phyloP scores from a whole-genome alignment of 2,113 vertebrate genomes.

The Paradoxurus hermaphroditus region DNA sequence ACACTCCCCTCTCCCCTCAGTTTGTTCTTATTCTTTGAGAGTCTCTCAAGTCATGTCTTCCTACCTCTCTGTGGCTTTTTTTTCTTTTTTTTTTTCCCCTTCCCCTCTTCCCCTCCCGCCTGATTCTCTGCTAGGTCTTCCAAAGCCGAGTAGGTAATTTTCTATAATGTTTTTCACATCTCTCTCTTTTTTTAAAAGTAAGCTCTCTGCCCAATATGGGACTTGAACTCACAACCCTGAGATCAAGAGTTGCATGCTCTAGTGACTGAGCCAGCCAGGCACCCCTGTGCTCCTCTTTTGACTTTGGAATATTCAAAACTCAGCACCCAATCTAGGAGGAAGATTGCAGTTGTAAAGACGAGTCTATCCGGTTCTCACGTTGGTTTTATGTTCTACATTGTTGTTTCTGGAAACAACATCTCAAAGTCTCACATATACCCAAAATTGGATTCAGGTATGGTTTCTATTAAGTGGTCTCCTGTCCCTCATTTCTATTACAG shows the following conservation, averaged over 20 bases:
- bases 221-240: not conserved
- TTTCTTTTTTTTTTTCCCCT: no score
- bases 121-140: no score
- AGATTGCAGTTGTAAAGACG: not conserved
- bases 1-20: no score
- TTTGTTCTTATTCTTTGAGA: no score
- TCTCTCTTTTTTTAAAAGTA: not conserved
- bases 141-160: not conserved
- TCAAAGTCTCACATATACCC: not conserved
- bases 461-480: not conserved
- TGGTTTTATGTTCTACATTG: not conserved
- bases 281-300: not conserved
- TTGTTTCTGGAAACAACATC: not conserved
- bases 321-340: not conserved
- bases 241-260: not conserved
- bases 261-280: not conserved
- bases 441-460: conserved; percentile 17
- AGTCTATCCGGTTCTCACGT: not conserved
- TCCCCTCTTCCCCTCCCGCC: no score
- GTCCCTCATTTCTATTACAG: conserved; percentile 9
- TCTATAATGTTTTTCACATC: not conserved
- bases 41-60: no score
- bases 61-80: no score
- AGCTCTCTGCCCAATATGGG: not conserved
- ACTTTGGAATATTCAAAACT: conserved; percentile 9